A percentile compares a stretch with the other conserved stretches of the same genome.
phyloP scores from a whole-genome alignment of 2,797 vertebrate species.

The Neoniphon sammara region DNA sequence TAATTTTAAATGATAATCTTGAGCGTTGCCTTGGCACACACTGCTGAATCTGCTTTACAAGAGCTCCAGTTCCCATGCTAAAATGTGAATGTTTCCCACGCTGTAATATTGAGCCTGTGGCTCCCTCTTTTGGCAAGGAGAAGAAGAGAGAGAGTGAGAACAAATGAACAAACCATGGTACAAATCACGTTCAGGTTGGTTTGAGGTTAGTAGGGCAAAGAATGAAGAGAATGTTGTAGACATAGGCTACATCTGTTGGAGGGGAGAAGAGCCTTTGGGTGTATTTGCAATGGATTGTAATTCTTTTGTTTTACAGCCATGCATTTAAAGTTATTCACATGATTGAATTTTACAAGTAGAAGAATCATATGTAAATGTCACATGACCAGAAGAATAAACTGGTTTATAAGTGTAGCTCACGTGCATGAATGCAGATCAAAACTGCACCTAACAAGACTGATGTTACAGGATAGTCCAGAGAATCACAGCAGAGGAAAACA shows the following conservation, averaged over 20 bases:
- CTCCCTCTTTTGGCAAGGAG: slow-evolving; percentile 46
- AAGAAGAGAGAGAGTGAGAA: not conserved
- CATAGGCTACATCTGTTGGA: not conserved
- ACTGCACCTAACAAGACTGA: too few relatives aligned
- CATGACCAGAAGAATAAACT: too few relatives aligned
- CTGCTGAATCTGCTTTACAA: not conserved
- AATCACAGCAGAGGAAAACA: too few relatives aligned
- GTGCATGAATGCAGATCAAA: too few relatives aligned
- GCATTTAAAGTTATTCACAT: too few relatives aligned
- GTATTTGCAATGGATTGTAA: too few relatives aligned
- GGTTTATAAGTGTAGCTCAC: too few relatives aligned
- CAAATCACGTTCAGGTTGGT: not conserved
- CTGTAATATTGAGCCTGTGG: slow-evolving; percentile 27
- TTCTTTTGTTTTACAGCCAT: too few relatives aligned
- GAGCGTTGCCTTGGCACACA: not conserved
- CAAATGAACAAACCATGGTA: not conserved
- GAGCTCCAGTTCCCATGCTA: not conserved
- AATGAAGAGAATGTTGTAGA: not conserved
- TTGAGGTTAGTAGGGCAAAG: not conserved
- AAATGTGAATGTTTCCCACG: not conserved
- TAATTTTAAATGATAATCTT: not conserved
- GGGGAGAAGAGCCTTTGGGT: too few relatives aligned
- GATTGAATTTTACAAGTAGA: too few relatives aligned
- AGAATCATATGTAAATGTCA: too few relatives aligned
- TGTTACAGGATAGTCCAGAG: too few relatives aligned